Base-by-base conservation (phyloP, 2,888 invertebrate species). In the Chrysodeixis includens region DNA sequence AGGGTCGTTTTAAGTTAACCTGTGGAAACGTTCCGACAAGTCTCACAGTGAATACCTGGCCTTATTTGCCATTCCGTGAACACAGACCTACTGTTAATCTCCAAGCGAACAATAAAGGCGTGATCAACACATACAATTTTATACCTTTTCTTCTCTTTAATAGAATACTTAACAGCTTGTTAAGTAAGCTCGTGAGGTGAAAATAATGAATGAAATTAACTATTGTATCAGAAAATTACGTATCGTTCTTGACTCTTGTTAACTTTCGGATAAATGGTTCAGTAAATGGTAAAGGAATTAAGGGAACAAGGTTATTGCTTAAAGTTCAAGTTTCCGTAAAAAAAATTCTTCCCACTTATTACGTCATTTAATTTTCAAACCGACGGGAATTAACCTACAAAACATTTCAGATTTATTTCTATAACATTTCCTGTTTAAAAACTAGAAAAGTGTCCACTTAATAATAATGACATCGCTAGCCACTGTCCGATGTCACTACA, bases 151-250 rank as follows among this genome's bases (percentile, higher is more conserved):
- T 78, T 77, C 78, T 69, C 72, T 84, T 84, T 83, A 79, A 83
- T 84, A 75, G 75, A 81, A 81, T 79, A 80, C 76, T 84, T 84
- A 88, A 86, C 88, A 86, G 84, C 87, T 89, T 83, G 87, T 88
- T 88, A 86, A 74, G 71, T 67, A 57, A 68, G 71, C 64, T 83
- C 76, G 81, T 80, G 78, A 73, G 69, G 77, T 66, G 73, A 80
- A 80, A 78, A 73, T 69, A 63, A 65, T 26, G 51, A 67, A 51
- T n/a, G n/a, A 60, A 64, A 59, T 69, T 64, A 63, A 70, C 51
- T 26, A 73, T 58, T 71, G 68, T 66, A 64, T 61, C 49, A 55
- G 40, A 5, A 70, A 71, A 73, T 64, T 72, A 51, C 51, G 51
- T 63, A 68, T 66, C 49, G 54, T 63, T n/a, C n/a, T n/a, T n/a